Evolutionary conservation across 2,888 invertebrate genomes (phyloP), one percentile per base, ranked within the genome.

Genomic region (Melanostoma mellinum): DNA sequence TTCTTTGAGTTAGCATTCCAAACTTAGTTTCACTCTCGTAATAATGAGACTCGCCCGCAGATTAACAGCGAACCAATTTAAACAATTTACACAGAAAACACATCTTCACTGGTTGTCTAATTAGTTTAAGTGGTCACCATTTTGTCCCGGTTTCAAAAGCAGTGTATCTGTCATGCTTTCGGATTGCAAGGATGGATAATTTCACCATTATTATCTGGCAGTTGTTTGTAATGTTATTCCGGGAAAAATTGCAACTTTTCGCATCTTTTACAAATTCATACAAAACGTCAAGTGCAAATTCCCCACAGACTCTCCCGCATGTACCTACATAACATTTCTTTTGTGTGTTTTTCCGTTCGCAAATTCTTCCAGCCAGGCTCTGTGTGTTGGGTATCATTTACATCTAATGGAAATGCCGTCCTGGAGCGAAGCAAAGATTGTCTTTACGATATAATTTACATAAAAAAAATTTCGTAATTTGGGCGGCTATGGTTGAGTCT

Each of bases 51-150:
- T 81, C 71, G 40, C 76, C 76, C 48, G 76, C 72, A 61, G 55
- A 71, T 67, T 71, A 67, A 76, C 65, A 50, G 61, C 35, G 44
- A 77, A 68, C 46, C 55, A 76, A 71, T 76, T 60, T 65, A 36
- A 76, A 61, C 58, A 69, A 68, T 56, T 56, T 40, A 48, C 52
- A 32, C 52, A 52, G 52, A 32, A 46, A 63, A 8, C 40, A 58
- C n/a, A 10, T 40, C 50, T 46, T 20, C 61, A 60, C 72, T 77
- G 61, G 78, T 69, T 58, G 63, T 78, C 73, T 77, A 78, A 82
- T 78, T 82, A 82, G 58, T 69, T 82, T 82, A 82, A 82, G 82
- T 82, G 82, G 73, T 65, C 82, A 71, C 69, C 30, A 44, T 36
- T 36, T 30, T 40, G 52, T 33, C 67, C 52, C 32, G 10, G 30